Evolutionary conservation across 2,113 vertebrate genomes (phyloP).

Genomic region (Pachypanchax playfairii): DNA sequence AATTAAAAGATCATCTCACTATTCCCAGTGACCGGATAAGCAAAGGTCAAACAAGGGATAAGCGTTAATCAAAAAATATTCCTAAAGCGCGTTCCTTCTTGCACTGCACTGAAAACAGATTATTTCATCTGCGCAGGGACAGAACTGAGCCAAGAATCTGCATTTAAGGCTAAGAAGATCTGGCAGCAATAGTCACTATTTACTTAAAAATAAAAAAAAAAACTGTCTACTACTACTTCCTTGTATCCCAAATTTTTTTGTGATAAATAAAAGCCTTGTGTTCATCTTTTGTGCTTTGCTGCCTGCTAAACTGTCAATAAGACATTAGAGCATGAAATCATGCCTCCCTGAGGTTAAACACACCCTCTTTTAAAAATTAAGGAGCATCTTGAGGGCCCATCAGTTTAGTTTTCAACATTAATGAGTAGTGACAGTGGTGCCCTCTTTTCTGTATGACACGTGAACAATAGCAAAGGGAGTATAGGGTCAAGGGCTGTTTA

Average conservation of each 20-base stretch:
- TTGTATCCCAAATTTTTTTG: too few species aligned
- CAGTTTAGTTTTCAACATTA: conserved; percentile 37
- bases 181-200: conserved; percentile 27
- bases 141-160: conserved; percentile 52
- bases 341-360: neutral
- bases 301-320: neutral
- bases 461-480: conserved; percentile 48
- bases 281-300: conserved; percentile 1
- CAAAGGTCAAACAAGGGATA: conserved; percentile 48
- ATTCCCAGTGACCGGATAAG: conserved; percentile 57
- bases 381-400: conserved; percentile 22
- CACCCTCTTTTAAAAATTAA: conserved; percentile 4
- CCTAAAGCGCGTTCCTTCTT: conserved; percentile 59
- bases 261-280: neutral
- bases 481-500: conserved; percentile 40
- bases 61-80: conserved; percentile 65
- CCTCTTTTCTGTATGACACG: conserved; percentile 43
- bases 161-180: conserved; percentile 54
- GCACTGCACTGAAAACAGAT: conserved; percentile 50
- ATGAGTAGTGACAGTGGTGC: conserved; percentile 52
- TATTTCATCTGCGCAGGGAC: conserved; percentile 56
- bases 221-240: too few species aligned
- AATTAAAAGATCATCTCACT: conserved; percentile 47
- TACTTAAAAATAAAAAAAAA: neutral
- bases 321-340: neutral